Percentiles rank a stretch among this genome's conserved stretches.
These are phyloP conservation scores for Calameuta idolon DNA, from an alignment of 2,888 invertebrate species.

Conservation along the genomic window DNA sequence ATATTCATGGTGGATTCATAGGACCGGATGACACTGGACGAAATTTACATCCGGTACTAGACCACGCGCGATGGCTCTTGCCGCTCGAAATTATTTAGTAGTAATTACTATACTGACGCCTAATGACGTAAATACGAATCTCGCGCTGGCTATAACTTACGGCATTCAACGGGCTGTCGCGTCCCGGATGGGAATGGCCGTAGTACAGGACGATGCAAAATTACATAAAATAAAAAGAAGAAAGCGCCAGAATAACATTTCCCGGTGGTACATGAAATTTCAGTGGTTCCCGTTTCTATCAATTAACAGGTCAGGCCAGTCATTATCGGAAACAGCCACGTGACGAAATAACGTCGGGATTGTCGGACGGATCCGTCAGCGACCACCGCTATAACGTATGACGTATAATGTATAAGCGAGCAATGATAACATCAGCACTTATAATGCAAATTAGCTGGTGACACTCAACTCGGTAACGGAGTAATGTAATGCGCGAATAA, in stretches of 20 bases:
- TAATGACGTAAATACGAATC: constrained; percentile 2
- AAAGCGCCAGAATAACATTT: neutral
- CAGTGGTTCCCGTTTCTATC: neutral
- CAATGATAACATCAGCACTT: constrained; percentile 65
- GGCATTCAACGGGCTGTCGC: neutral
- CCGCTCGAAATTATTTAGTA: constrained; percentile 59
- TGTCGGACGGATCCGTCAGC: constrained; percentile 55
- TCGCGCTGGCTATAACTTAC: neutral
- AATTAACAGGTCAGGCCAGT: neutral
- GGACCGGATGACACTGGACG: constrained; percentile 46
- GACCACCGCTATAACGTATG: constrained; percentile 55
- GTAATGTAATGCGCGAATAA: constrained; percentile 67
- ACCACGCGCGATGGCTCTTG: constrained; percentile 45
- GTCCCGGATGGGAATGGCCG: neutral
- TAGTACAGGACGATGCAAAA: neutral
- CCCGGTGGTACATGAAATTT: neutral
- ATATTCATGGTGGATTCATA: constrained; percentile 63
- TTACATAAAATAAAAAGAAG: neutral
- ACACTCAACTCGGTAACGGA: constrained; percentile 64
- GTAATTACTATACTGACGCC: constrained; percentile 51
- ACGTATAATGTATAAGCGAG: constrained; percentile 53
- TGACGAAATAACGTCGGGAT: neutral
- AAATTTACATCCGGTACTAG: constrained; percentile 54
- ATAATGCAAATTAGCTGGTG: constrained; percentile 66
- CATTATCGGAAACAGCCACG: neutral